These are phyloP conservation scores for Tinamus major DNA, from an alignment of 2,797 vertebrate species.

Conservation along the genomic window DNA sequence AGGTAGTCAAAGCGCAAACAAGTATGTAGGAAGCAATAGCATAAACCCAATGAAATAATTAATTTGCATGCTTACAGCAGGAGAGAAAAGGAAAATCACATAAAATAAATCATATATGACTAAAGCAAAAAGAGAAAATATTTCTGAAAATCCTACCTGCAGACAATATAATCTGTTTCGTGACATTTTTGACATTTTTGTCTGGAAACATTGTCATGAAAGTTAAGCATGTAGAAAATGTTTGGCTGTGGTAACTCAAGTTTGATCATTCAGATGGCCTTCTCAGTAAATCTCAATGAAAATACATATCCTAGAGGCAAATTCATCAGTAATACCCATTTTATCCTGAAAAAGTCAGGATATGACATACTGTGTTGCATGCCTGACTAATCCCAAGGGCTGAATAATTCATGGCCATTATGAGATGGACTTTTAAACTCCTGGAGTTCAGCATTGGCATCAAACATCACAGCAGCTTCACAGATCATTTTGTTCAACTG, in stretches of 20 bases:
- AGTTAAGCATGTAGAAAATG: neutral
- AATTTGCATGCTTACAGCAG: neutral
- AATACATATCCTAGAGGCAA: constrained; percentile 8
- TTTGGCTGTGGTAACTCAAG: neutral
- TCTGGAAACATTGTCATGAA: neutral
- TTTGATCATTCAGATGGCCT: constrained; percentile 5
- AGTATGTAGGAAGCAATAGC: neutral
- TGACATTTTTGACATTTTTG: neutral
- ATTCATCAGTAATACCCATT: neutral
- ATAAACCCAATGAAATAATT: neutral
- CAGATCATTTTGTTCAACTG: constrained; percentile 1
- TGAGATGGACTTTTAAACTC: constrained; percentile 9
- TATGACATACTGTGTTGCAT: neutral
- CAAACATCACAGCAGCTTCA: neutral
- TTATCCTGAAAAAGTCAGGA: constrained; percentile 13
- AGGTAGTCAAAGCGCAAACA: neutral
- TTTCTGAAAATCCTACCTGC: neutral
- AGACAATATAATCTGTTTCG: neutral
- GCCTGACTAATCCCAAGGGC: constrained; percentile 19
- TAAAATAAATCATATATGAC: neutral
- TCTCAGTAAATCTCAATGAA: constrained; percentile 5
- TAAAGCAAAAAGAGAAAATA: neutral
- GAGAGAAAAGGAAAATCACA: neutral
- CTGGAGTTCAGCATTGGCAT: neutral
- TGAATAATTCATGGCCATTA: constrained; percentile 49